Base-by-base conservation (phyloP, 2,888 invertebrate species). In the Drosophila eohydei region DNA sequence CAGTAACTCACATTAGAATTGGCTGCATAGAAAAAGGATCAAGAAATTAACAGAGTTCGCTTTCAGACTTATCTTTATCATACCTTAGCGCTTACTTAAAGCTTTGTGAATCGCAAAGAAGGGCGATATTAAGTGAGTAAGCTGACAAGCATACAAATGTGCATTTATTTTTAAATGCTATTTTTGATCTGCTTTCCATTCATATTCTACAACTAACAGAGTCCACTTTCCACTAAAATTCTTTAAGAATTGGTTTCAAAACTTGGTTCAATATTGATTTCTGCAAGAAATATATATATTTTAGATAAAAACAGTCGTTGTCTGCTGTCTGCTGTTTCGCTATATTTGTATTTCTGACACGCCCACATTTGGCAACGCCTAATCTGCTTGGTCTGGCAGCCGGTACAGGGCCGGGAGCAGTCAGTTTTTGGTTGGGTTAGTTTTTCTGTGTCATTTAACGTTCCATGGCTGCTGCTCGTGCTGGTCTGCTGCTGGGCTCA, bases 391-490 rank as follows among this genome's bases (percentile, higher is more conserved):
- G 21, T 32, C 21, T 8, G 63, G 12, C 30, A 32, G n/a, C 26
- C 21, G 21, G 21, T 21, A 21, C 4, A 32, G 44, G 26, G 54
- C 51, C 30, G 38, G 40, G 16, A 30, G 56, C 32, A 48, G 41
- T 55, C 56, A 57, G 60, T 60, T 67, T 67, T 67, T 76, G 59
- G 64, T 61, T 80, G 58, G 76, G 60, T 72, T 73, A 67, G 80
- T 79, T 79, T 72, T 79, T 71, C 78, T 70, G 70, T 81, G 63
- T 72, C 71, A 80, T 74, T 80, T 71, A 80, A 72, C 71, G 78
- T 71, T 64, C 57, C 63, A 60, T 44, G 41, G 59, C 46, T 28
- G 41, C 30, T 54, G 71, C 46, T 66, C 26, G 51, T 51, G 64
- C 46, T 52, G 72, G 44, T 56, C 65, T 68, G 76, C 72, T 70